Conservation (phyloP, 2,888 invertebrate species). For the Netelia virgata region DNA sequence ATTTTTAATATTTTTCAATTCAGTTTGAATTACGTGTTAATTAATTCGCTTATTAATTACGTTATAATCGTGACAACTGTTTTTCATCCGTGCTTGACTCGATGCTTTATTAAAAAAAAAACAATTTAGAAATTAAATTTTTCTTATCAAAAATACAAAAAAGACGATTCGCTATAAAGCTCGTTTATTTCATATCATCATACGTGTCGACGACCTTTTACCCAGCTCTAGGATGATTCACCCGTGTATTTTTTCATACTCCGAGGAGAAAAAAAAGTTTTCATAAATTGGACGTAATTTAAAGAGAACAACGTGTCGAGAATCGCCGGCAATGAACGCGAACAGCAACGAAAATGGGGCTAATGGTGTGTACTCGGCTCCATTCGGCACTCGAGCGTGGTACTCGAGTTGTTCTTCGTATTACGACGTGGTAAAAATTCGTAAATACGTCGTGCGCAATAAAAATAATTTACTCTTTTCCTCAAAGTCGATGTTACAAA, state of each 20-base stretch:
- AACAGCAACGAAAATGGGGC: slow-evolving; percentile 34
- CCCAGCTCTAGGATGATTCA: slow-evolving; percentile 76
- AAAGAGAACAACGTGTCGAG: slow-evolving; percentile 62
- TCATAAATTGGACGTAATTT: slow-evolving; percentile 81
- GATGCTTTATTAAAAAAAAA: too few relatives aligned
- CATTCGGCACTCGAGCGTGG: slow-evolving; percentile 15
- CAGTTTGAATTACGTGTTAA: too few relatives aligned
- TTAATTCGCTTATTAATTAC: too few relatives aligned
- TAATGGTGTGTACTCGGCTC: slow-evolving; percentile 25
- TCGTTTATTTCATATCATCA: too few relatives aligned
- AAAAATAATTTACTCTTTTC: neutral
- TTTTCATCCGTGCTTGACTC: too few relatives aligned
- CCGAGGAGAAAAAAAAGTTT: slow-evolving; percentile 76
- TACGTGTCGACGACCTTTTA: slow-evolving; percentile 78
- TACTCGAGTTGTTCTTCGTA: slow-evolving; percentile 10
- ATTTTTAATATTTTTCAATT: too few relatives aligned
- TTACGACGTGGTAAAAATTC: neutral
- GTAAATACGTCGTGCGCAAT: neutral
- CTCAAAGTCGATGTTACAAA: neutral
- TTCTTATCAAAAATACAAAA: slow-evolving; percentile 55
- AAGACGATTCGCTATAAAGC: too few relatives aligned
- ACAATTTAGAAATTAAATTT: slow-evolving; percentile 45
- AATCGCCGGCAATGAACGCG: slow-evolving; percentile 15
- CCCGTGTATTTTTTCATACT: slow-evolving; percentile 79
- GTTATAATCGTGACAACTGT: too few relatives aligned